A percentile compares a stretch with the other conserved stretches of the same genome.
Evolutionary conservation across 35 echinoderm and acorn worm genomes (phyloP).

Genomic region (Apostichopus californicus): DNA sequence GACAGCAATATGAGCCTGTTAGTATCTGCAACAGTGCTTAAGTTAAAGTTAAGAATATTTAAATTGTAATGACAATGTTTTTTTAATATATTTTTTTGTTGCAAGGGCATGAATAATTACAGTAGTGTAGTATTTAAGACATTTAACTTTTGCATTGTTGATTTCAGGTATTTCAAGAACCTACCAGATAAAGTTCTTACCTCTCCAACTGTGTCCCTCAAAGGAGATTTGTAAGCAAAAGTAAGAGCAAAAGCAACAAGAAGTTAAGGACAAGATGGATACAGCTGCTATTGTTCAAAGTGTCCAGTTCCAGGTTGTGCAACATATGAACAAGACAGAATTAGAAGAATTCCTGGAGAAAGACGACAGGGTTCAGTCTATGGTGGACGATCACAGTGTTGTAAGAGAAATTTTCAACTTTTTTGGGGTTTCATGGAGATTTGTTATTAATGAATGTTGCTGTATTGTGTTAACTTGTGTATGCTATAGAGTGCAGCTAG

Average conservation of each 20-base stretch:
- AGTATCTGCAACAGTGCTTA: no score
- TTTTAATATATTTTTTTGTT: no score
- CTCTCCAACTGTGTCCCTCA: neutral
- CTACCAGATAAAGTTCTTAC: neutral
- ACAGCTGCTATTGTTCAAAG: neutral
- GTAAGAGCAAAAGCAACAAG: neutral
- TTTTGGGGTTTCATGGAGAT: no score
- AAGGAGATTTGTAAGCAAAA: neutral
- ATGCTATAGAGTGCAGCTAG: no score
- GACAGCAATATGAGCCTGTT: no score
- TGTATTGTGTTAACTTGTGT: no score
- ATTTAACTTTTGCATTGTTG: no score
- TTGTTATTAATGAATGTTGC: no score
- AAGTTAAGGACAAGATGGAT: neutral
- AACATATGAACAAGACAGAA: constrained; percentile 54
- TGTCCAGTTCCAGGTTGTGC: constrained; percentile 46
- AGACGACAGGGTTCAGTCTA: constrained; percentile 37
- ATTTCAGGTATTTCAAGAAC: neutral
- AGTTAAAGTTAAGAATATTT: no score
- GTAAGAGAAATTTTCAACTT: constrained; percentile 13
- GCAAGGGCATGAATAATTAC: no score
- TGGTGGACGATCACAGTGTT: constrained; percentile 53
- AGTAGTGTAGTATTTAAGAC: no score
- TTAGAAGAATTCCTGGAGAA: constrained; percentile 52
- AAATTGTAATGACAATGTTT: no score